Base-by-base conservation (phyloP, 2,888 invertebrate species). In the Nematopogon swammerdamellus region DNA sequence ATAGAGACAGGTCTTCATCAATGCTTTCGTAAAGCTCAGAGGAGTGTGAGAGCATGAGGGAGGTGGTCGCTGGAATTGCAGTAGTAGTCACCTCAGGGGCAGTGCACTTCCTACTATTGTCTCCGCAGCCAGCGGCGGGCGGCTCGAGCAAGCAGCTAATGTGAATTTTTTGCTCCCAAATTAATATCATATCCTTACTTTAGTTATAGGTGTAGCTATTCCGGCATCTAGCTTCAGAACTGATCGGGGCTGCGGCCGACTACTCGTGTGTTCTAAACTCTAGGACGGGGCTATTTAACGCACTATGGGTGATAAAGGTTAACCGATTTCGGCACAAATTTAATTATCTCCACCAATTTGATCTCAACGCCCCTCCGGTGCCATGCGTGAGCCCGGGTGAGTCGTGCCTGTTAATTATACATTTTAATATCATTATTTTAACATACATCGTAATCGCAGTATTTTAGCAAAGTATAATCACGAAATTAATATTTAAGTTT, bases 401-500 rank as follows among this genome's bases (percentile, higher is more conserved):
- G 25, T 25, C 25, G 25, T 6, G 25, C 25, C 63, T 59, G 62
- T 64, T 72, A 73, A 71, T 62, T 65, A 69, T 75, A 75, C 68
- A 69, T 61, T 64, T 68, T 36, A 36, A 75, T 77, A 77, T 77
- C 75, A 77, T 76, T 77, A 77, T 73, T 70, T 77, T 74, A 74
- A 76, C 63, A 65, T 70, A 68, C 70, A 69, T 67, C 70, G 66
- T 73, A 70, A 70, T 72, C 76, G 73, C 67, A 79, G 77, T 79
- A 79, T 79, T 79, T 69, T 75, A 72, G 72, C 68, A 61, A 60
- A 63, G 63, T 71, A 68, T 72, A 69, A 60, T 60, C 65, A 67
- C 49, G 51, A 65, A 75, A 72, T 71, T 70, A 75, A 73, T 72
- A 70, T 70, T 75, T 74, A 76, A 71, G 71, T 76, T 75, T 60